Base-by-base conservation (phyloP, 2,797 vertebrate genomes). In the Somateria mollissima region DNA sequence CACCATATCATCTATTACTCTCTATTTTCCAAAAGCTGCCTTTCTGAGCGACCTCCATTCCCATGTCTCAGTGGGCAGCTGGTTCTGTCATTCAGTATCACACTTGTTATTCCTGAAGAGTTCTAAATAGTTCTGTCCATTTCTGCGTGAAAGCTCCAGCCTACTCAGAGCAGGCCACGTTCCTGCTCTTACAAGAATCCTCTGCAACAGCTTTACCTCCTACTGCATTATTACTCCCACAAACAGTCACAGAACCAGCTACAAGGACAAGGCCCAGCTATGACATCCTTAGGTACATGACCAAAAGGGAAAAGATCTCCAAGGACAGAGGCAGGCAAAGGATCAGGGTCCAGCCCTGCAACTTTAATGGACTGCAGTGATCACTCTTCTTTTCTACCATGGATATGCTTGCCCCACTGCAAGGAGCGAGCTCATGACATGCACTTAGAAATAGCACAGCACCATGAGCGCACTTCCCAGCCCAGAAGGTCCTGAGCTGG, bases 11-110 rank as follows among this genome's bases (percentile, higher is more conserved):
- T 85, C 27, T 66, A 17, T 57, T 92, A 53, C 39, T 45, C 20
- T 72, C 22, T 25, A 0, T 87, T 80, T 91, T 89, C 89, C 70
- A 78, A 94, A 96, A 81, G 43, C 47, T 76, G 36, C 51, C 39
- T 80, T 78, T 45, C 11, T 88, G 43, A 76, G 53, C 79, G 39
- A 69, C 47, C 57, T 74, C 20, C 45, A 20, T 58, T 89, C 34
- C 24, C 47, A 3, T 32, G 21, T 62, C 43, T 62, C 76, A 65
- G n/a, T 22, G 62, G 27, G 62, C 79, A 95, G 54, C 53, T 91
- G 71, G n/a, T 69, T 92, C 66, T 89, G 72, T 84, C 79, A 39
- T 76, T 79, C 57, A 45, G 39, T 61, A 57, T 72, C 28, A 32
- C 0, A 1, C 61, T 82, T 79, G 7, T 70, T 82, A 43, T 18